phyloP scores from a whole-genome alignment of 1,140 invertebrate species.

The Oscheius sp. region DNA sequence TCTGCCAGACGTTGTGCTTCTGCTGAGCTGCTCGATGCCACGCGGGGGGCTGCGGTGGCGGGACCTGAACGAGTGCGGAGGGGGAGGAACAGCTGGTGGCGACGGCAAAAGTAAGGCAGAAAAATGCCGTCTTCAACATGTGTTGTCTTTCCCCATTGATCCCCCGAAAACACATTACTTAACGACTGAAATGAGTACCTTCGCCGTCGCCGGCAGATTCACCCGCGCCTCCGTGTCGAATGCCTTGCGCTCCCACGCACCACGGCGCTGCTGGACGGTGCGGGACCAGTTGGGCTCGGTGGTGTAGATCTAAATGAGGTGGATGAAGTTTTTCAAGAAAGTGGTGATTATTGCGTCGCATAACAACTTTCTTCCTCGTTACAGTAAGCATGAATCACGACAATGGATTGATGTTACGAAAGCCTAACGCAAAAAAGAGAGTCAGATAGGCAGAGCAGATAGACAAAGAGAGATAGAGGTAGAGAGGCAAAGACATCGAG shows the following conservation, averaged over 20 bases:
- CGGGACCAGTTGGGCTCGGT: slow-evolving; percentile 44
- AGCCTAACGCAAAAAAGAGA: too few species aligned
- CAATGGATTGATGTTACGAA: too few species aligned
- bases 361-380: too few species aligned
- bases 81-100: slow-evolving; percentile 3
- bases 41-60: slow-evolving; percentile 29
- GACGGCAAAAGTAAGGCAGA: not conserved
- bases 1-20: slow-evolving; percentile 41
- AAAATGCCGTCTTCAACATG: not conserved
- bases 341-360: not conserved
- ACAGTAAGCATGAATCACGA: too few species aligned
- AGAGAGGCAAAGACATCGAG: too few species aligned
- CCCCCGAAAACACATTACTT: not conserved
- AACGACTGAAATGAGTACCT: slow-evolving; percentile 12
- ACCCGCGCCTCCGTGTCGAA: slow-evolving; percentile 38
- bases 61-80: slow-evolving; percentile 30
- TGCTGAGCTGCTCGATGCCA: slow-evolving; percentile 39
- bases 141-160: too few species aligned
- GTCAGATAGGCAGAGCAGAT: too few species aligned
- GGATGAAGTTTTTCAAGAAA: not conserved
- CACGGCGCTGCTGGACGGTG: slow-evolving; percentile 35
- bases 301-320: slow-evolving; percentile 37
- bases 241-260: slow-evolving; percentile 42
- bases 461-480: too few species aligned
- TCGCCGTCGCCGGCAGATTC: slow-evolving; percentile 35